Evolutionary conservation across 30 jellyfish, hydroid and myxozoan species (phyloP).

Genomic region (Catostylus mosaicus): DNA sequence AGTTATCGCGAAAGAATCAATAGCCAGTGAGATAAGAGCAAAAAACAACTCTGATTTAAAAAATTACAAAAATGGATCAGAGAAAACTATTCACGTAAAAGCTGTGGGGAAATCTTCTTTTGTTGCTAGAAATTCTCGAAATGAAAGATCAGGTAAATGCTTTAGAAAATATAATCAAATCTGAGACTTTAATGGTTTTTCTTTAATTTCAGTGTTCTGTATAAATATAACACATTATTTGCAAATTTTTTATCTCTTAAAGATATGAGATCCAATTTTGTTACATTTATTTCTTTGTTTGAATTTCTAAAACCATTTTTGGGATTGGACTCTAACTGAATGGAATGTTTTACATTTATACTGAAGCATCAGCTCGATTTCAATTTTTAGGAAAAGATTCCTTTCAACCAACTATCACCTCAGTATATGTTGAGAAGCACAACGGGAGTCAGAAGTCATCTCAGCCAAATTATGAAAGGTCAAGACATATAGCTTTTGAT

Average conservation of each 20-base stretch:
- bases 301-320: neutral
- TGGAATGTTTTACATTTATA: neutral
- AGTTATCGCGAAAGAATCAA: neutral
- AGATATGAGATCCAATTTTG: neutral
- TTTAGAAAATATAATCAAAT: neutral
- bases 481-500: neutral
- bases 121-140: constrained; percentile 11
- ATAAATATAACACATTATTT: neutral
- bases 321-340: neutral
- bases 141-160: constrained; percentile 6
- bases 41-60: neutral
- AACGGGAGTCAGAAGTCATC: constrained; percentile 5
- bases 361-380: neutral
- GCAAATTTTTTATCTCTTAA: neutral
- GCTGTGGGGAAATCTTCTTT: constrained; percentile 48
- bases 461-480: neutral
- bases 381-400: constrained; percentile 15
- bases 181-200: neutral
- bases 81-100: constrained; percentile 35
- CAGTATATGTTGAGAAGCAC: constrained; percentile 64
- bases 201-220: neutral
- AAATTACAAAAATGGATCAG: neutral
- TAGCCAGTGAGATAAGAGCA: neutral
- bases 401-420: constrained; percentile 47
- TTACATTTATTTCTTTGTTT: neutral